Percentiles rank a stretch among this genome's conserved stretches.
Conservation (phyloP, 2,113 vertebrate genomes). For the Xenopus tropicalis region UCB_Xtro_10.0 CM004450.2:57500001-57500500, state of each 20-base stretch:
- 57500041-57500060: too few species aligned
- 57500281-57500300: slow-evolving; percentile 12
- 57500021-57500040: too few species aligned
- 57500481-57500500: background rate
- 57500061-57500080: background rate
- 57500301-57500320: slow-evolving; percentile 15
- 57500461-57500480: background rate
- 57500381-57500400: slow-evolving; percentile 18
- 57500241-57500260: slow-evolving; percentile 9
- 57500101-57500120: background rate
- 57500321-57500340: slow-evolving; percentile 7
- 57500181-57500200: slow-evolving; percentile 19
- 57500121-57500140: slow-evolving; percentile 6
- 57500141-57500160: background rate
- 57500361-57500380: slow-evolving; percentile 11
- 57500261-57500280: background rate
- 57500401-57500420: slow-evolving; percentile 11
- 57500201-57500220: slow-evolving; percentile 17
- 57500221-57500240: slow-evolving; percentile 7
- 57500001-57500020: background rate
- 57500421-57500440: slow-evolving; percentile 20
- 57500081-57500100: background rate
- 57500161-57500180: slow-evolving; percentile 3
- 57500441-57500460: slow-evolving; percentile 19
- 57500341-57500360: slow-evolving; percentile 3